Percentiles rank a stretch among this genome's conserved stretches.
Evolutionary conservation across 2,888 invertebrate species (phyloP).

Genomic region (Anthophora plumipes): DNA sequence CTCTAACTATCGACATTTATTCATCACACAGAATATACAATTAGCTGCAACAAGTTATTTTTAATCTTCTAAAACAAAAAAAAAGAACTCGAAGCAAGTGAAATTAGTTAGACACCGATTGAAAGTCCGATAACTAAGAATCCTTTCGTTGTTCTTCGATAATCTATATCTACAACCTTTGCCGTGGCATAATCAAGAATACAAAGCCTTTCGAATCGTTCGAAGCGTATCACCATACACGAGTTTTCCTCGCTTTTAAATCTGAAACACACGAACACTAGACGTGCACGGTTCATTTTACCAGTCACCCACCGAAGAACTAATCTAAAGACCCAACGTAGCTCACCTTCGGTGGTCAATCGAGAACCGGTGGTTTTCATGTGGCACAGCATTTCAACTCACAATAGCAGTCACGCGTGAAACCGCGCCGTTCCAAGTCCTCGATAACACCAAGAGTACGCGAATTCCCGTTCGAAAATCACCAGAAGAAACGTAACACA

Average conservation of each 20-base stretch:
- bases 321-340: not conserved
- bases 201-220: too few relatives aligned
- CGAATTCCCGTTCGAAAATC: not conserved
- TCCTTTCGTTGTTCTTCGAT: too few relatives aligned
- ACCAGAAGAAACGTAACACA: not conserved
- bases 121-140: too few relatives aligned
- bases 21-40: too few relatives aligned
- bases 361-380: not conserved
- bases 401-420: constrained; percentile 2
- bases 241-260: not conserved
- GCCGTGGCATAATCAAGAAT: too few relatives aligned
- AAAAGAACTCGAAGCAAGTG: too few relatives aligned
- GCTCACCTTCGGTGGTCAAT: not conserved
- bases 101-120: too few relatives aligned
- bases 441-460: not conserved
- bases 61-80: too few relatives aligned
- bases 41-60: too few relatives aligned
- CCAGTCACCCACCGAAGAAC: not conserved
- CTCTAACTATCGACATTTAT: too few relatives aligned
- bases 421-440: not conserved
- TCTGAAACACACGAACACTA: not conserved
- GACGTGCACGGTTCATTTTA: not conserved
- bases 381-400: constrained; percentile 5
- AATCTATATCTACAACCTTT: too few relatives aligned
- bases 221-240: too few relatives aligned